Conservation (phyloP, 2,797 vertebrate species). For the Pangasius larnaudii region DNA sequence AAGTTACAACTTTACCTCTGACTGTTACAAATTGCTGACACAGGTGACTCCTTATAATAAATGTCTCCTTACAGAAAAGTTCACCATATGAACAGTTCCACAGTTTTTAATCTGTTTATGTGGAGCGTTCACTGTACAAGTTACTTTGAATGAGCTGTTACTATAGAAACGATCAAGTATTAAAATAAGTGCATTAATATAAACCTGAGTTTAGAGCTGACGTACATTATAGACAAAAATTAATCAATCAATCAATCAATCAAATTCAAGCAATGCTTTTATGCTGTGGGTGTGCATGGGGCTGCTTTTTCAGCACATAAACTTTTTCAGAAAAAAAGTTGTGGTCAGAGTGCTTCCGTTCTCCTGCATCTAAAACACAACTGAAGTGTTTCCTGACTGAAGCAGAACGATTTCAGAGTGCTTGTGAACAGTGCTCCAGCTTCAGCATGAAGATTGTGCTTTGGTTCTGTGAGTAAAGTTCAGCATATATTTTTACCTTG, state of each 20-base stretch:
- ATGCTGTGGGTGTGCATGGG: not conserved
- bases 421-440: not conserved
- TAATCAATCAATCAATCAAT: too few relatives aligned
- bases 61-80: too few relatives aligned
- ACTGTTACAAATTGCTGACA: too few relatives aligned
- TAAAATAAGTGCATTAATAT: too few relatives aligned
- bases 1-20: too few relatives aligned
- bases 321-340: not conserved
- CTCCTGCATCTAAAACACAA: not conserved
- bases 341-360: not conserved
- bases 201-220: not conserved
- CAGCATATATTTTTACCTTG: not conserved
- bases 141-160: too few relatives aligned
- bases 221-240: not conserved
- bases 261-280: too few relatives aligned
- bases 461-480: not conserved
- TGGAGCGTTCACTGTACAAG: too few relatives aligned
- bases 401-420: not conserved
- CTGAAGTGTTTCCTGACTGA: slow-evolving; percentile 19
- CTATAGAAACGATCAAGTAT: too few relatives aligned
- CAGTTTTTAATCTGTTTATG: too few relatives aligned
- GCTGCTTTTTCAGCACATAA: not conserved
- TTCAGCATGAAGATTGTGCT: not conserved
- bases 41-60: too few relatives aligned
- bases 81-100: too few relatives aligned